Base-by-base conservation (phyloP, 2,797 vertebrate genomes). In the Melanogrammus aeglefinus region DNA sequence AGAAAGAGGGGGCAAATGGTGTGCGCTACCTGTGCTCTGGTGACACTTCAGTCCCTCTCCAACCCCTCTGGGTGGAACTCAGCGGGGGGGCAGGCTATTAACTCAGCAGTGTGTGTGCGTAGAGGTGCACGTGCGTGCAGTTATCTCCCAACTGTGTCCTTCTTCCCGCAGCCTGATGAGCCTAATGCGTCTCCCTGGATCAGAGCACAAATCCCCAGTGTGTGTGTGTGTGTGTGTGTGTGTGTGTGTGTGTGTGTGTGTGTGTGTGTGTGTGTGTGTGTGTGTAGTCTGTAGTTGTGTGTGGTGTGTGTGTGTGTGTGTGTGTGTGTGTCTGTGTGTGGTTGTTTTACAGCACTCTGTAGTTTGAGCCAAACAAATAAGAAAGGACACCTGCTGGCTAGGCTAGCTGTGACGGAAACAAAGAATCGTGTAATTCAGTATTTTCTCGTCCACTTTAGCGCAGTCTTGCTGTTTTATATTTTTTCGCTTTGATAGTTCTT, bases 1-100 rank as follows among this genome's bases (percentile, higher is more conserved):
- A 76, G 18, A 63, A 7, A 66, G 75, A 24, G 33, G 21, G 31
- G n/a, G 51, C 75, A 84, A 51, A 72, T 70, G 81, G 41, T 75
- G 7, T 74, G 31, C 80, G 75, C 51, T 82, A 74, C 72, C 78
- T 57, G 80, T 79, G 86, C 83, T 16, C 81, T 74, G 75, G 86
- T 9, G 24, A 72, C 69, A 66, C 80, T 75, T 72, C 69, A 16
- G 5, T 33, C 16, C 89, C 85, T 78, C 81, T 79, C 85, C 83
- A 88, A 88, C 86, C 86, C 86, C 83, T 83, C 83, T 76, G 77
- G 63, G 77, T 82, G 77, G 81, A 80, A 82, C 90, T 21, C 90
- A 88, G 88, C 87, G 75, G 84, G 89, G 81, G 81, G 83, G 41
- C 41, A 77, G 83, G 82, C 86, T 84, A 92, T 93, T 91, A 91